Conservation (phyloP, 2,113 vertebrate species). For the Lathamus discolor region DNA sequence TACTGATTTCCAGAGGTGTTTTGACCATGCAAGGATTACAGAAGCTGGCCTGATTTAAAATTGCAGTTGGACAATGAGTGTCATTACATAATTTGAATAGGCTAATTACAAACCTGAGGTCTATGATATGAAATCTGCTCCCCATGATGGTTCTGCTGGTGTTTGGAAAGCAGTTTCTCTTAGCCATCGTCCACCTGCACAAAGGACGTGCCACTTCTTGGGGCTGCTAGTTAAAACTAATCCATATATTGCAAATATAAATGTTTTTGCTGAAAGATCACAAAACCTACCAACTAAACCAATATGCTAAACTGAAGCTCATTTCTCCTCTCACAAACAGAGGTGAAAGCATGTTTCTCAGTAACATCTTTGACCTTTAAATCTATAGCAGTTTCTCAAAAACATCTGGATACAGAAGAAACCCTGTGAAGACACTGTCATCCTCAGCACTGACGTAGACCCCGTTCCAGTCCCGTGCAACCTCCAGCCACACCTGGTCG, state of each 20-base stretch:
- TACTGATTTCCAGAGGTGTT: neutral
- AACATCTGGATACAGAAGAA: conserved; percentile 87
- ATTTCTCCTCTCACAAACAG: neutral
- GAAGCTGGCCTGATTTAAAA: neutral
- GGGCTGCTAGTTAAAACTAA: neutral
- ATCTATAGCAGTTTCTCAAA: conserved; percentile 37
- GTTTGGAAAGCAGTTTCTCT: neutral
- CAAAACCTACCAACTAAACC: neutral
- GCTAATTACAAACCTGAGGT: neutral
- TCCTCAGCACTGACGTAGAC: conserved; percentile 89
- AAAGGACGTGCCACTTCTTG: fast-evolving
- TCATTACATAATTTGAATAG: neutral
- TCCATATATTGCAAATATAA: neutral
- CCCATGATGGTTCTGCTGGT: fast-evolving
- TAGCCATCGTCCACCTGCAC: neutral
- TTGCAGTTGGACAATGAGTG: neutral
- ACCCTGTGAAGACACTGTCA: conserved; percentile 93
- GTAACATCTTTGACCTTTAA: neutral
- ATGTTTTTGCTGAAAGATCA: neutral
- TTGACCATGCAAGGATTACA: neutral
- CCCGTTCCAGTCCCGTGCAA: conserved; percentile 91
- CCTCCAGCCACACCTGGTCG: conserved; percentile 95
- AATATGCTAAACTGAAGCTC: neutral
- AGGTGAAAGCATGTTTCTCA: neutral
- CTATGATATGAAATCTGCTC: neutral